Evolutionary conservation across 2,797 vertebrate species (phyloP), one percentile per base, ranked within the genome.

Genomic region (Peromyscus attwateri): DNA sequence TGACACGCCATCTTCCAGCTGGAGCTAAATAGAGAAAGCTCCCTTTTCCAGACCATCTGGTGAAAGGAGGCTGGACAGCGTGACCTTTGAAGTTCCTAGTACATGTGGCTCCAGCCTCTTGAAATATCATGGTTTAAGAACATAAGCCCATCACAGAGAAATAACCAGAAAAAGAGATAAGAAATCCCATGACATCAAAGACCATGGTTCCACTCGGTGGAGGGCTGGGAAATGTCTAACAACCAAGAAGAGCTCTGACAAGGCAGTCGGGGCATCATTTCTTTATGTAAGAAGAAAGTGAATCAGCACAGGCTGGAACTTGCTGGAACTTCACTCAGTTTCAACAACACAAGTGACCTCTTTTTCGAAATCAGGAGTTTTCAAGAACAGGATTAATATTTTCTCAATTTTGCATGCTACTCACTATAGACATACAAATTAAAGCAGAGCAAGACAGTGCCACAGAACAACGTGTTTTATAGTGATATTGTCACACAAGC

Each of bases 131-230:
- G 34, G 27, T 46, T 43, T 64, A 13, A 79, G 52, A 57, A 89
- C 87, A 94, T 66, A 95, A 80, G 66, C 57, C 46, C 29, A 21
- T 75, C 21, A 62, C 7, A 71, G 68, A 75, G 64, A 83, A 89
- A 79, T 49, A 91, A 81, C 17, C 43, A 93, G 76, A 57, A 76
- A 95, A 73, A 29, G 25, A 87, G n/a, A 55, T 83, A 83, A n/a
- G 40, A 66, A 70, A 29, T 6, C 31, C 43, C n/a, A 37, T 21
- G n/a, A 79, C 62, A 64, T 91, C 62, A 57, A 84, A 90, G 40
- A 60, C 64, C 31, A 29, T 55, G 12, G 25, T 34, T 73, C 4
- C 25, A 31, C 19, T 94, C 5, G 14, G 43, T 27, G 19, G 29
- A 73, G 37, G 52, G 3, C 62, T 79, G 77, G 34, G 19, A 43